Percentiles rank a stretch among this genome's conserved stretches.
These are phyloP conservation scores for Pelmatolapia mariae DNA, from an alignment of 2,113 vertebrate genomes.

Conservation along the genomic window DNA sequence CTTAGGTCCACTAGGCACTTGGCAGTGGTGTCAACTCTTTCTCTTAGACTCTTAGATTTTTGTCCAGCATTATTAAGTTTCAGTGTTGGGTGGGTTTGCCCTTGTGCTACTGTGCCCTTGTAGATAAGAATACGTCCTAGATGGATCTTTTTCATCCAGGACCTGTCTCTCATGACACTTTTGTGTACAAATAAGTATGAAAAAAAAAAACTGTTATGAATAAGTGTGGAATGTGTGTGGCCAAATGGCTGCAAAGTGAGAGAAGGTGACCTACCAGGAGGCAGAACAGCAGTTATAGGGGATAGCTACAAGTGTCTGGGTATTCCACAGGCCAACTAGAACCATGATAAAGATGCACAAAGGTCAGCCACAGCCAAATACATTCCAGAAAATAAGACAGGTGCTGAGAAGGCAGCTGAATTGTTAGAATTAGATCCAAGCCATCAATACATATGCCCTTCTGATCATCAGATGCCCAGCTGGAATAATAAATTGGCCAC, in stretches of 20 bases:
- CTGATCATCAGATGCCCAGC: neutral
- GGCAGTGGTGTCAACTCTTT: neutral
- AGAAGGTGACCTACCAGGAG: neutral
- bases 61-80: neutral
- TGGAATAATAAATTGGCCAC: neutral
- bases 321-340: neutral
- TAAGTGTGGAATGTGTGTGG: neutral
- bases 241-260: neutral
- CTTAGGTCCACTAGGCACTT: neutral
- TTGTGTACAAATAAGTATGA: neutral
- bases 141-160: neutral
- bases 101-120: neutral
- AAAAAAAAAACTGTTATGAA: neutral
- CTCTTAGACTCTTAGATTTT: neutral
- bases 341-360: neutral
- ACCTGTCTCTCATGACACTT: neutral
- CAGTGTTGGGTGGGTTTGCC: neutral
- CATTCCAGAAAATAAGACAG: neutral
- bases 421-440: neutral
- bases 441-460: neutral
- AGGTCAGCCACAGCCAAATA: neutral
- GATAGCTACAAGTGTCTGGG: neutral
- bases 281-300: neutral
- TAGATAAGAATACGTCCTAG: neutral
- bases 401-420: neutral